phyloP scores from a whole-genome alignment of 2,797 vertebrate species.

The Trichosurus vulpecula region DNA sequence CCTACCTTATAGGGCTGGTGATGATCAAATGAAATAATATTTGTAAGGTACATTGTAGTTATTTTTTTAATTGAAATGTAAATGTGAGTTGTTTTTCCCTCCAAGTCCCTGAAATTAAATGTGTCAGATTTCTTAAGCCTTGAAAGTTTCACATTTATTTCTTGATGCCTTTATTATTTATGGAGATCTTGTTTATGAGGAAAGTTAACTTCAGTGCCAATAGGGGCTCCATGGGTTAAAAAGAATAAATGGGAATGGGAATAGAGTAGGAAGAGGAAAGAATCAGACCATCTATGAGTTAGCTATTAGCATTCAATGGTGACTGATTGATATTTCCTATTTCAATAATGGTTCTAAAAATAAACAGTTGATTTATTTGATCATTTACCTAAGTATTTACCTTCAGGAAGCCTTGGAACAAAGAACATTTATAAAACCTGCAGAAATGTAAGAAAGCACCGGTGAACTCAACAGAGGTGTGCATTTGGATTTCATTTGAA shows the following conservation, averaged over 20 bases:
- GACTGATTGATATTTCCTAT: background rate
- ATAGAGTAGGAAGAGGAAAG: background rate
- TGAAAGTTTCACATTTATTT: background rate
- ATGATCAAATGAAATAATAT: background rate
- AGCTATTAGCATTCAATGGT: background rate
- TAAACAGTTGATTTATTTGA: conserved; percentile 19
- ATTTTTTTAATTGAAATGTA: conserved; percentile 26
- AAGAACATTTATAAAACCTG: background rate
- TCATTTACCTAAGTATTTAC: background rate
- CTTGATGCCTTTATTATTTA: background rate
- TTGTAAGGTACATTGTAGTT: background rate
- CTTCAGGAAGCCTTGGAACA: conserved; percentile 3
- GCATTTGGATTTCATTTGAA: conserved; percentile 45
- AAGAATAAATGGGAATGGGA: background rate
- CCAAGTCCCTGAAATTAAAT: background rate
- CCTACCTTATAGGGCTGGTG: background rate
- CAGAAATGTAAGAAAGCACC: conserved; percentile 13
- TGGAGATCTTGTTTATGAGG: background rate
- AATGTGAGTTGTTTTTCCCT: background rate
- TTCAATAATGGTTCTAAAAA: conserved; percentile 15
- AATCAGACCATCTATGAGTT: background rate
- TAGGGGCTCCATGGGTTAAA: background rate
- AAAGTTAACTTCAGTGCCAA: background rate
- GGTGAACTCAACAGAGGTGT: conserved; percentile 25
- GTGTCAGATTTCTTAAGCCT: background rate